These are phyloP conservation scores for Rhea americana DNA, from an alignment of 2,113 vertebrate species.

Conservation along the genomic window DNA sequence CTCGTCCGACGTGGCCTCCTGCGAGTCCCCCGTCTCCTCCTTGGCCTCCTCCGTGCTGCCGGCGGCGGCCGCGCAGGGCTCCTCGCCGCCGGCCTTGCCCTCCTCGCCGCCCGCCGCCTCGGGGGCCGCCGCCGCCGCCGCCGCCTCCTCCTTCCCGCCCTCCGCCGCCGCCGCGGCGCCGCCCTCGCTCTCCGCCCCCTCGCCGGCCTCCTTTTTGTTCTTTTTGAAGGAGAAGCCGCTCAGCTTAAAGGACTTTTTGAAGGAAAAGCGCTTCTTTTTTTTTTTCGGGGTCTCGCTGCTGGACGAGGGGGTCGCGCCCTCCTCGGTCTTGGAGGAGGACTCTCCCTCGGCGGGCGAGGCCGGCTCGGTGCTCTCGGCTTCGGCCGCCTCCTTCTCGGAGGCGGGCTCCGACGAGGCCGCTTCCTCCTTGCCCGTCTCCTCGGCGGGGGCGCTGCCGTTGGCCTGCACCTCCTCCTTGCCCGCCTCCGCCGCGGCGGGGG, in stretches of 20 bases:
- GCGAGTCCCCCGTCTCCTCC: slow-evolving; percentile 72
- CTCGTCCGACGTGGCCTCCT: slow-evolving; percentile 75
- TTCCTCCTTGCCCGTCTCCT: slow-evolving; percentile 73
- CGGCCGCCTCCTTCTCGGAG: slow-evolving; percentile 65
- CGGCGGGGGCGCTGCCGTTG: slow-evolving; percentile 86
- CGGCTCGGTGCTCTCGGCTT: slow-evolving; percentile 80
- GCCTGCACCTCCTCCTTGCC: slow-evolving; percentile 87
- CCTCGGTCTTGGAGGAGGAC: slow-evolving; percentile 77
- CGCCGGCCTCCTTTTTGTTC: slow-evolving; percentile 90
- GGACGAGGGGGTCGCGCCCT: slow-evolving; percentile 81
- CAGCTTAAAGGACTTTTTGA: slow-evolving; percentile 97
- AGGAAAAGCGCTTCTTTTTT: slow-evolving; percentile 97
- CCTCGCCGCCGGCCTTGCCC: slow-evolving; percentile 62
- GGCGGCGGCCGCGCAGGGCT: slow-evolving; percentile 45
- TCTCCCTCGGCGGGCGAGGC: slow-evolving; percentile 83
- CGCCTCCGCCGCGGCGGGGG: slow-evolving; percentile 83
- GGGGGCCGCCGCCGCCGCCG: slow-evolving; percentile 54
- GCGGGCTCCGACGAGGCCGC: slow-evolving; percentile 58
- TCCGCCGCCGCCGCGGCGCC: slow-evolving; percentile 71
- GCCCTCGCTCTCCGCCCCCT: slow-evolving; percentile 81
- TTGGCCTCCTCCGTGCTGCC: slow-evolving; percentile 68
- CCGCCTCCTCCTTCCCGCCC: slow-evolving; percentile 71
- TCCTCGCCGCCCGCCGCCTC: slow-evolving; percentile 67
- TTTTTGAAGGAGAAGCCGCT: slow-evolving; percentile 98
- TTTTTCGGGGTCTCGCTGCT: slow-evolving; percentile 94